Evolutionary conservation across 2,888 invertebrate genomes (phyloP).

Genomic region (Ametastegia equiseti): DNA sequence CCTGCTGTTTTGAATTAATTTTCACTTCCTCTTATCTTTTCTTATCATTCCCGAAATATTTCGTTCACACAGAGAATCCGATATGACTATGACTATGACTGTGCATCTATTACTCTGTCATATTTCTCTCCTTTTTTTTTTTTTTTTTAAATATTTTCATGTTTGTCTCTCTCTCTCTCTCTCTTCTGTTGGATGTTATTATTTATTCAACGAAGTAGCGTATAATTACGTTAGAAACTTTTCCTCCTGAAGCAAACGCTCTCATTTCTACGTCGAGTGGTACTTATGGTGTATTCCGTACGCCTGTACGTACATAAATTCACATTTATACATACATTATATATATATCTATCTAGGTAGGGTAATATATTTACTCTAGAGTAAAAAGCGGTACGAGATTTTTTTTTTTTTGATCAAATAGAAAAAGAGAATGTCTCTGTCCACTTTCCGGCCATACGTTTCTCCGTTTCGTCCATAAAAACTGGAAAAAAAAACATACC

Average conservation of each 20-base stretch:
- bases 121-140: background rate
- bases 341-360: too few relatives aligned
- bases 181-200: background rate
- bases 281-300: too few relatives aligned
- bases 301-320: too few relatives aligned
- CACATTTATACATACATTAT: too few relatives aligned
- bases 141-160: background rate
- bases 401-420: background rate
- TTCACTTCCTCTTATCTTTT: background rate
- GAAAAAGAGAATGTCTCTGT: background rate
- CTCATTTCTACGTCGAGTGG: background rate
- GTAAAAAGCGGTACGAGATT: background rate
- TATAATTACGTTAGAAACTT: slow-evolving; percentile 1
- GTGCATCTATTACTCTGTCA: background rate
- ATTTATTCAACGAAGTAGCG: background rate
- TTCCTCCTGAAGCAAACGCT: background rate
- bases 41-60: background rate
- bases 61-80: background rate
- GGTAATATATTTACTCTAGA: background rate
- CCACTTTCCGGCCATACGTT: background rate
- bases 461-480: background rate
- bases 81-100: background rate
- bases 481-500: background rate
- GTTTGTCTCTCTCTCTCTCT: too few relatives aligned
- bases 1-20: background rate